phyloP scores from a whole-genome alignment of 2,888 invertebrate species.

The Cosmia pyralina region DNA sequence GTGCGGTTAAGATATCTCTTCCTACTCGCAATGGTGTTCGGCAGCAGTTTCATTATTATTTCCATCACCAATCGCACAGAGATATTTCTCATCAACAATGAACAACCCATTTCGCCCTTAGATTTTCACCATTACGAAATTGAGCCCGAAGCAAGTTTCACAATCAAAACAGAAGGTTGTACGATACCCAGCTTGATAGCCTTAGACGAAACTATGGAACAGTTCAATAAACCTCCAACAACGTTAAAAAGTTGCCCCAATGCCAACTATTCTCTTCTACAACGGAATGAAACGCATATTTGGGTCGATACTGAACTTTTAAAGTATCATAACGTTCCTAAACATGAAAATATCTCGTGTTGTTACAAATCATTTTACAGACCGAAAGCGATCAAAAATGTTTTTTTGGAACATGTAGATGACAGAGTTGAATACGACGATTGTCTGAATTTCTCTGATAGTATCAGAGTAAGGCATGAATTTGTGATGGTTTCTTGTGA shows the following conservation, averaged over 20 bases:
- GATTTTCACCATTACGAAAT: slow-evolving; percentile 66
- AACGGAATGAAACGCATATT: slow-evolving; percentile 90
- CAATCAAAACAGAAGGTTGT: slow-evolving; percentile 92
- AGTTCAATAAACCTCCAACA: slow-evolving; percentile 87
- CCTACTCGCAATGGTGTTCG: slow-evolving; percentile 78
- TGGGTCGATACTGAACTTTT: slow-evolving; percentile 88
- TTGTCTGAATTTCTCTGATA: slow-evolving; percentile 87
- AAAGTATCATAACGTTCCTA: slow-evolving; percentile 85
- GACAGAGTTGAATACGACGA: slow-evolving; percentile 85
- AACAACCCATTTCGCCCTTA: slow-evolving; percentile 67
- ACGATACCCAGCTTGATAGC: slow-evolving; percentile 92
- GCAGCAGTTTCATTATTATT: slow-evolving; percentile 80
- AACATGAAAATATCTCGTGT: slow-evolving; percentile 87
- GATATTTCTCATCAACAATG: slow-evolving; percentile 75
- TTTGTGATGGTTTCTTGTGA: slow-evolving; percentile 93
- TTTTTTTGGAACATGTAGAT: slow-evolving; percentile 84
- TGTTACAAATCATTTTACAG: slow-evolving; percentile 91
- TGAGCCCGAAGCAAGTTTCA: slow-evolving; percentile 78
- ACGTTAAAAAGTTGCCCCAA: slow-evolving; percentile 88
- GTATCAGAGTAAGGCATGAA: slow-evolving; percentile 89
- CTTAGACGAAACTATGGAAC: slow-evolving; percentile 89
- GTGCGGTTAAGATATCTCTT: slow-evolving; percentile 81
- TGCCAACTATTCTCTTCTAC: slow-evolving; percentile 87
- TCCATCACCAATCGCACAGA: slow-evolving; percentile 78
- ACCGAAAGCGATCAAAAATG: slow-evolving; percentile 83